Evolutionary conservation across 2,797 vertebrate genomes (phyloP), one percentile per base, ranked within the genome.

Genomic region (Oreortyx pictus): DNA sequence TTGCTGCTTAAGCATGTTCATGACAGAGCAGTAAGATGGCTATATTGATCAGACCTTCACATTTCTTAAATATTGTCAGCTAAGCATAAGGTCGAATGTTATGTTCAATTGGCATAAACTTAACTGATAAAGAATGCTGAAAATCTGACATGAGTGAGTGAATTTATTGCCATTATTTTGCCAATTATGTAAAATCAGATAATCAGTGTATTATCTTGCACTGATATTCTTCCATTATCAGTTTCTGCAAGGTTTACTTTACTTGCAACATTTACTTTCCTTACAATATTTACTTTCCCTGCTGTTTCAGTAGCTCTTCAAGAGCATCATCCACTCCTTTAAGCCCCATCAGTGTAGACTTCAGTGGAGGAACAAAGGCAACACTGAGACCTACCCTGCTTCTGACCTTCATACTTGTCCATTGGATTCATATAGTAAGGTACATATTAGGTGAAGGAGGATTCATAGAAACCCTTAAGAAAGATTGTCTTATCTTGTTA

Each of bases 31-130:
- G 76, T n/a, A 59, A 62, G 64, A 10, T 2, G 22, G 24, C 29
- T 72, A 1, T 25, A 4, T 60, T 46, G 46, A 68, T 41, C 54
- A 78, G 33, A 50, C 23, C 4, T 7, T 81, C 0, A 0, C 9
- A 7, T 82, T 87, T 84, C 62, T 66, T 77, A 49, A 70, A 11
- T 41, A 41, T n/a, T 64, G 9, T 56, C 52, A 83, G 17, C 29
- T 83, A 80, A 80, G 23, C 31, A 4, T 81, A 59, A 88, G 23
- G 23, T 82, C 14, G 41, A 6, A 60, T 52, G 87, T 59, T 37
- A 8, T 37, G 24, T 77, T 81, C 86, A 74, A 44, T 18, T 56
- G 44, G 33, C 9, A 11, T 24, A 20, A 3, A 13, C 18, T 82
- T 52, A 10, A 35, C 41, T 3, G 0, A 19, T 3, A 61, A 16